phyloP scores from a whole-genome alignment of 2,113 vertebrate species.

The Condylura cristata region DNA sequence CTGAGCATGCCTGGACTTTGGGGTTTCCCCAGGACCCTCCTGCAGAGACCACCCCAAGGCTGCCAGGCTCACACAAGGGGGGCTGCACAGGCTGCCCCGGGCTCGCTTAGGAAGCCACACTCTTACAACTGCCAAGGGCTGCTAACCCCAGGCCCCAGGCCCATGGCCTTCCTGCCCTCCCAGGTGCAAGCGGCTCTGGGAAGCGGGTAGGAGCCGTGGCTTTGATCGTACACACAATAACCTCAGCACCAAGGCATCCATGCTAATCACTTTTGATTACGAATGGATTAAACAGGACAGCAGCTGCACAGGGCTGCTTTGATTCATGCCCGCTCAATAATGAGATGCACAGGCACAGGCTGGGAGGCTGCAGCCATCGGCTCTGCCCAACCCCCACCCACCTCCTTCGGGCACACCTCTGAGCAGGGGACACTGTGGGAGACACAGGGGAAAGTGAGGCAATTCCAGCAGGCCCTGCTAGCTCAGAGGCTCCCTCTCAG shows the following conservation, averaged over 20 bases:
- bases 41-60: background rate
- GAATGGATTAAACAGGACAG: constrained; percentile 85
- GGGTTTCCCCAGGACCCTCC: background rate
- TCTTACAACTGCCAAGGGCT: background rate
- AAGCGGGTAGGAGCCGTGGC: background rate
- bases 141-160: background rate
- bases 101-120: background rate
- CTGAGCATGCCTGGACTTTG: background rate
- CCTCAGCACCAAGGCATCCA: constrained; percentile 79
- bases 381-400: background rate
- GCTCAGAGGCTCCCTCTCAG: too few species aligned
- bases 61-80: background rate
- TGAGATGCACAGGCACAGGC: constrained; percentile 81
- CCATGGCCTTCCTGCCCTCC: constrained; percentile 3
- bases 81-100: background rate
- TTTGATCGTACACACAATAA: constrained; percentile 81
- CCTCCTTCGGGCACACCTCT: background rate
- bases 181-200: constrained; percentile 57
- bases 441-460: background rate
- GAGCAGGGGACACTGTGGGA: background rate
- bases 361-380: constrained; percentile 67
- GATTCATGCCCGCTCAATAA: constrained; percentile 80
- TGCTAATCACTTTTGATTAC: constrained; percentile 83
- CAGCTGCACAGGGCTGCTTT: constrained; percentile 83
- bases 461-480: background rate